phyloP scores from a whole-genome alignment of 2,797 vertebrate genomes.

The Alcedo quadribrachys region DNA sequence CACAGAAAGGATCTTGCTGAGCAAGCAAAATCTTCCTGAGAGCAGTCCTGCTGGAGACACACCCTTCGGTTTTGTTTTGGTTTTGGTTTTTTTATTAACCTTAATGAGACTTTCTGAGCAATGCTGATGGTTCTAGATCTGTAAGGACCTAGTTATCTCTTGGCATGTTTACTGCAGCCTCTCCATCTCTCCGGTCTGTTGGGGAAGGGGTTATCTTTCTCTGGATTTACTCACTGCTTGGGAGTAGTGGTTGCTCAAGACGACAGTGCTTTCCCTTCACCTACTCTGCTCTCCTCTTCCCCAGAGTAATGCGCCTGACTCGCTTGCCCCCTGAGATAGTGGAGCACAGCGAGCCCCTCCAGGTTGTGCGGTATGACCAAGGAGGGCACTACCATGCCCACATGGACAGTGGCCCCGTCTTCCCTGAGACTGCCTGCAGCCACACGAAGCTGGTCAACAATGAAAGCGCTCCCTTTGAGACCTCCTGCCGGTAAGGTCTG shows the following conservation, averaged over 20 bases:
- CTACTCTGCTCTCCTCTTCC: background rate
- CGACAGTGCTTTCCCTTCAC: background rate
- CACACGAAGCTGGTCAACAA: slow-evolving; percentile 93
- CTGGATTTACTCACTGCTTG: background rate
- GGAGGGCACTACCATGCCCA: slow-evolving; percentile 98
- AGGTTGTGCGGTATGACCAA: slow-evolving; percentile 94
- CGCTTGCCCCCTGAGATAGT: slow-evolving; percentile 89
- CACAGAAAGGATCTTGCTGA: slow-evolving; percentile 36
- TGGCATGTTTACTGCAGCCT: slow-evolving; percentile 22
- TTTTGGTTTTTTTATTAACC: background rate
- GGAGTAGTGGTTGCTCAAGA: background rate
- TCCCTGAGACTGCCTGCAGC: slow-evolving; percentile 95
- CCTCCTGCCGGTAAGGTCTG: slow-evolving; percentile 91
- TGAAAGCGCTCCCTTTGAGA: slow-evolving; percentile 92
- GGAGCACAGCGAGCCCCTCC: slow-evolving; percentile 95
- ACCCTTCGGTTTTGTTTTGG: background rate
- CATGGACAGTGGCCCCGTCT: slow-evolving; percentile 96
- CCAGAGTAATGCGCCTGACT: slow-evolving; percentile 91
- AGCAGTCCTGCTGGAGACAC: slow-evolving; percentile 31
- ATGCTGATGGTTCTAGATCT: background rate
- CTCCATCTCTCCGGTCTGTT: background rate
- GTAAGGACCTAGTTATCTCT: slow-evolving; percentile 2
- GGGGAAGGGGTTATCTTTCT: slow-evolving; percentile 47
- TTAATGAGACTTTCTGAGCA: slow-evolving; percentile 17
- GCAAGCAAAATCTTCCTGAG: slow-evolving; percentile 28